Evolutionary conservation across 2,797 vertebrate species (phyloP).

Genomic region (Avahi laniger): DNA sequence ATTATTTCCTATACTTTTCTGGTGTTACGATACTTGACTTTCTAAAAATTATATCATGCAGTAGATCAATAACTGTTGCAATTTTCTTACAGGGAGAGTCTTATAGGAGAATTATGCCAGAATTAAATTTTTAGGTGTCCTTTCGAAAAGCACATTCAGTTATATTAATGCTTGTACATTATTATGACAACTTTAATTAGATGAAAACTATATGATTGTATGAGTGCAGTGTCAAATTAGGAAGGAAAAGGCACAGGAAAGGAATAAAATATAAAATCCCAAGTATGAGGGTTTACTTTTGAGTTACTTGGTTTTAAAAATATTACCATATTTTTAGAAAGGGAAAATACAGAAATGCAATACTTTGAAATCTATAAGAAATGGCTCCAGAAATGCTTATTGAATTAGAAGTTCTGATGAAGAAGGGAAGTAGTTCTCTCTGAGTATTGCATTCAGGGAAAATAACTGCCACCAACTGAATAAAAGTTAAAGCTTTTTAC

Average conservation of each 20-base stretch:
- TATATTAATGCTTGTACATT: not conserved
- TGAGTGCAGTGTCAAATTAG: not conserved
- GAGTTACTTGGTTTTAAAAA: not conserved
- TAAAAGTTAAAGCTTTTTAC: constrained; percentile 1
- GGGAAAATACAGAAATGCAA: not conserved
- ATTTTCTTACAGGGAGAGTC: not conserved
- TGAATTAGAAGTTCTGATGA: constrained; percentile 29
- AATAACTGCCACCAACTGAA: not conserved
- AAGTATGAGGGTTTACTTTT: not conserved
- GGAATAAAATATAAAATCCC: not conserved
- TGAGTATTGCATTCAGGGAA: not conserved
- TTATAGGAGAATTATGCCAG: not conserved
- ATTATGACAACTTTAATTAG: not conserved
- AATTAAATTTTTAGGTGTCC: not conserved
- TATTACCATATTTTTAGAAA: not conserved
- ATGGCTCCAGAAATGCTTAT: not conserved
- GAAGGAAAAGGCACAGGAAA: not conserved
- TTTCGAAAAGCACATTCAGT: not conserved
- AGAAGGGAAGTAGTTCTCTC: constrained; percentile 1
- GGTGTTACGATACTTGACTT: not conserved
- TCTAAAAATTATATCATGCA: not conserved
- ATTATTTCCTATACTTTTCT: not conserved
- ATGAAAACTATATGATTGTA: not conserved
- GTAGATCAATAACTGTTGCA: not conserved
- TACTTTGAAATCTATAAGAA: not conserved